Evolutionary conservation across 53 echinoderm and acorn worm species (phyloP).

Genomic region (Actinopyga echinites): DNA sequence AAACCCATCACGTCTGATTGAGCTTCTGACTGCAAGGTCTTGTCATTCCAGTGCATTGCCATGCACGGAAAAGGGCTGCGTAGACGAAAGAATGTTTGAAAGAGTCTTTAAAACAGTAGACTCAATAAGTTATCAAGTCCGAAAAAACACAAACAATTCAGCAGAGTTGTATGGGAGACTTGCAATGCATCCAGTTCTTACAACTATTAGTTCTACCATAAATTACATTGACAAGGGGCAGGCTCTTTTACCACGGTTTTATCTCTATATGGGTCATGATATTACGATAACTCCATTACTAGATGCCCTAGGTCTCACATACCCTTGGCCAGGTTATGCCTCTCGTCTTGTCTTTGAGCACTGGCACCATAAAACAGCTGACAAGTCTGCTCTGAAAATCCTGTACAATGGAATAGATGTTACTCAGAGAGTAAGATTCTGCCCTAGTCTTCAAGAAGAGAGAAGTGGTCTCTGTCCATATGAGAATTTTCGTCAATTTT

Average conservation of each 20-base stretch:
- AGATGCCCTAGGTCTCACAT: constrained; percentile 69
- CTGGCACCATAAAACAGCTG: constrained; percentile 55
- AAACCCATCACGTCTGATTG: constrained; percentile 54
- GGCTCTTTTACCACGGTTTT: constrained; percentile 52
- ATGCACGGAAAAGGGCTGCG: constrained; percentile 63
- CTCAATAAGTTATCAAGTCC: constrained; percentile 10
- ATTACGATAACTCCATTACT: constrained; percentile 73
- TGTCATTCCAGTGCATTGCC: constrained; percentile 79
- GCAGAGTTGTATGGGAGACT: constrained; percentile 69
- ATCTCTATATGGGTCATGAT: constrained; percentile 86
- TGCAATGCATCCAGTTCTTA: constrained; percentile 78
- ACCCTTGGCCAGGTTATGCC: constrained; percentile 87
- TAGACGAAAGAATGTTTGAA: constrained; percentile 55
- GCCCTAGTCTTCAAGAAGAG: constrained; percentile 42
- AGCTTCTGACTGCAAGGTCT: constrained; percentile 62
- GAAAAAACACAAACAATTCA: constrained; percentile 40
- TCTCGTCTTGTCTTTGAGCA: constrained; percentile 78
- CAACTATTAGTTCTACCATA: constrained; percentile 62
- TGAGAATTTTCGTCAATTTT: constrained; percentile 56
- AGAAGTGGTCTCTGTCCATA: constrained; percentile 77
- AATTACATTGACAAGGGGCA: constrained; percentile 46
- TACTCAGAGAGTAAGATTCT: constrained; percentile 69
- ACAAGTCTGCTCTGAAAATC: constrained; percentile 58
- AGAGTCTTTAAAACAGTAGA: constrained; percentile 50
- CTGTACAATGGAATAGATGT: constrained; percentile 82